Conservation (phyloP, 1,140 invertebrate species). For the Brachionus sp. region DNA sequence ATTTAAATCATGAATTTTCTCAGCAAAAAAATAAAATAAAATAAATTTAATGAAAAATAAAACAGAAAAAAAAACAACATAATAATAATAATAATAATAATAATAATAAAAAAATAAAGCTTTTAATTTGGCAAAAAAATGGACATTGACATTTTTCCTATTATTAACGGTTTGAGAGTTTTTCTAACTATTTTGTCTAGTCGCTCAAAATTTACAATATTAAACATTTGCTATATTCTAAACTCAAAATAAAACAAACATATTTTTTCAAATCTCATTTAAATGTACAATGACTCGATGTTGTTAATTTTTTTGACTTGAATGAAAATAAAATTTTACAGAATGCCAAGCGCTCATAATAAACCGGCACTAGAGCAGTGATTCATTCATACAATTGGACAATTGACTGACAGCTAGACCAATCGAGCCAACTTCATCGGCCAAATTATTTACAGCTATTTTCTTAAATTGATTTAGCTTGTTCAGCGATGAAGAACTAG, state of each 20-base stretch:
- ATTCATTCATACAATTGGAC: background rate
- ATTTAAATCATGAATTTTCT: background rate
- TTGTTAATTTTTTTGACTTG: background rate
- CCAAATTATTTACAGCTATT: background rate
- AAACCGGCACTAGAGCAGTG: background rate
- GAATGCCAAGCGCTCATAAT: background rate
- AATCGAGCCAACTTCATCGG: constrained; percentile 15
- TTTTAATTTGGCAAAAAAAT: background rate
- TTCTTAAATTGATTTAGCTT: background rate
- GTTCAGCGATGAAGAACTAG: background rate
- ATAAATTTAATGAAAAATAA: background rate
- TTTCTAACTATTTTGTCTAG: background rate
- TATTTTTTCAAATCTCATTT: background rate
- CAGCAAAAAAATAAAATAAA: background rate
- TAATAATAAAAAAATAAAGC: background rate
- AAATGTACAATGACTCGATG: constrained; percentile 8
- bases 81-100: background rate
- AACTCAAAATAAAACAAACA: background rate
- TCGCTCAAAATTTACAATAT: background rate
- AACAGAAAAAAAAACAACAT: background rate
- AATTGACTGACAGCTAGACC: constrained; percentile 14
- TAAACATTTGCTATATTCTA: background rate
- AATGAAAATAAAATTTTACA: background rate
- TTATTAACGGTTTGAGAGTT: background rate
- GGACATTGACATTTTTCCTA: background rate